Conservation (phyloP, 2,888 invertebrate species). For the Chymomyza caudatula region DNA sequence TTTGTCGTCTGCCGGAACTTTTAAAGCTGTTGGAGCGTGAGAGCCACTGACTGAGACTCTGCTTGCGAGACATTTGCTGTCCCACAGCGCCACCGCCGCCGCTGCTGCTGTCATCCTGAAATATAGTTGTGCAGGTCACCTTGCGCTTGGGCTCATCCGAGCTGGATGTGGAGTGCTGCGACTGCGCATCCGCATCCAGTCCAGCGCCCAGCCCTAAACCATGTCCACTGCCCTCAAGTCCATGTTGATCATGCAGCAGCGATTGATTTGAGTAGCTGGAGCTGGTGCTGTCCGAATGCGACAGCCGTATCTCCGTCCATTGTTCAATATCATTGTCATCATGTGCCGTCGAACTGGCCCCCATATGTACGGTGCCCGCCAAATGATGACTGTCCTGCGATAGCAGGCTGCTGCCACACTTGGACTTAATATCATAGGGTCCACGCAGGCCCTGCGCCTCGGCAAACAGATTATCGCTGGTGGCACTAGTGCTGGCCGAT, state of each 20-base stretch:
- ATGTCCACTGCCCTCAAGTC: conserved; percentile 39
- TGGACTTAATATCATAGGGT: conserved; percentile 70
- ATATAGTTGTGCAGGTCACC: conserved; percentile 77
- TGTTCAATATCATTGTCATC: conserved; percentile 77
- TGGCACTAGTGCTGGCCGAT: conserved; percentile 71
- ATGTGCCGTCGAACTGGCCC: conserved; percentile 1
- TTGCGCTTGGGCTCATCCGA: conserved; percentile 77
- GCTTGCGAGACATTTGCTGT: conserved; percentile 74
- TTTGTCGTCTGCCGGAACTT: conserved; percentile 81
- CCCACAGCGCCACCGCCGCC: conserved; percentile 55
- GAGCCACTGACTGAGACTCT: conserved; percentile 74
- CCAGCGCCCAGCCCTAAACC: conserved; percentile 38
- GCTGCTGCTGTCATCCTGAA: conserved; percentile 67
- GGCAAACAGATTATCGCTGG: conserved; percentile 66
- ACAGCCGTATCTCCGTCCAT: conserved; percentile 78
- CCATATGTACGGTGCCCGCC: conserved; percentile 13
- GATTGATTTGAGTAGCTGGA: conserved; percentile 78
- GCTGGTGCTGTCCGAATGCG: conserved; percentile 77
- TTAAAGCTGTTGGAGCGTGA: conserved; percentile 77
- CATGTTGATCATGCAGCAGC: conserved; percentile 73
- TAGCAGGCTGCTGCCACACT: conserved; percentile 55
- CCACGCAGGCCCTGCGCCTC: conserved; percentile 68
- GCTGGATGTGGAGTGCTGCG: conserved; percentile 74
- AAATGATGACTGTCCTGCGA: conserved; percentile 29
- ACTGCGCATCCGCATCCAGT: conserved; percentile 65